Evolutionary conservation across 1,140 invertebrate species (phyloP), one percentile per base, ranked within the genome.

Genomic region (Drosophila santomea): DNA sequence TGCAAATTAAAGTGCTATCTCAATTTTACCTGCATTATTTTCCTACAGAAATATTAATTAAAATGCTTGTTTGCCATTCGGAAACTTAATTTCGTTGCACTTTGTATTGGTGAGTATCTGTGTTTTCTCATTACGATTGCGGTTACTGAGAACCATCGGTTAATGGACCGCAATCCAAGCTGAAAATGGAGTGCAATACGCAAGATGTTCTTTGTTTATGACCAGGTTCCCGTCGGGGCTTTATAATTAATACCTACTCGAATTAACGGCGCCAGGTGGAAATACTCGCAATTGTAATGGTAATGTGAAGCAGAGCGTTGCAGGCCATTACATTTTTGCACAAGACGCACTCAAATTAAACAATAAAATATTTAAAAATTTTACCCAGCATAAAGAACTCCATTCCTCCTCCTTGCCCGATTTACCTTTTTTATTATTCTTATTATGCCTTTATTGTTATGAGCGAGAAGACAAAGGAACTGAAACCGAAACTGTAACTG

Each of bases 311-410:
- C 74, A 12, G 61, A 64, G 60, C 62, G 57, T 61, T 58, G 62
- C 28, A 41, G 39, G 39, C 56, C 57, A 66, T 51, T 74, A 75
- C 72, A 59, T 72, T 75, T 58, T 57, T 35, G 47, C 71, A 32
- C 35, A 36, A 43, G 51, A 39, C 39, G 11, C 14, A 39, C 41
- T n/a, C 20, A 48, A 83, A 56, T 73, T 58, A 60, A 83, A 36
- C 55, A 78, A 74, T 78, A 74, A 83, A 83, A 78, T 64, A 74
- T 83, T 78, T 78, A 55, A 82, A 76, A 74, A 56, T 78, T 38
- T 66, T 58, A 38, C 59, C 59, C 57, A 60, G 64, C 69, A 69
- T 54, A 47, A 32, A 39, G 44, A 32, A 25, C 15, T 20, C 32
- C 25, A 14, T 14, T 47, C 23, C 14, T 39, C 66, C 43, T 20